Percentiles rank a stretch among this genome's conserved stretches.
phyloP scores from a whole-genome alignment of 1,140 invertebrate species.

The Sipha flava region DNA sequence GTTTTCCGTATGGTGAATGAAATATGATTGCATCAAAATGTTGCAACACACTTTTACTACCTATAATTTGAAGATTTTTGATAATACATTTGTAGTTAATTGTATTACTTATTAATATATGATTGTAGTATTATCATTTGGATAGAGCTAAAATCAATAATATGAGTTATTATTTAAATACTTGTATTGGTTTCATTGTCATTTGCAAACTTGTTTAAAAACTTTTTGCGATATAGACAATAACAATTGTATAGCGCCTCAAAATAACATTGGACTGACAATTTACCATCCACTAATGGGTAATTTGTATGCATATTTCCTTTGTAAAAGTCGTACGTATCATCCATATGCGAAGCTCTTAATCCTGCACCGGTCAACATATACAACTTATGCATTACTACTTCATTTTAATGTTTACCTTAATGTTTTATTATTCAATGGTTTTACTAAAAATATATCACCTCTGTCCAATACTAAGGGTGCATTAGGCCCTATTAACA shows the following conservation, averaged over 20 bases:
- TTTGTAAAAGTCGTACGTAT: conserved; percentile 99
- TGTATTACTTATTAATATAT: neutral
- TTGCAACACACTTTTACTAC: neutral
- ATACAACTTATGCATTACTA: no score
- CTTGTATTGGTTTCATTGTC: neutral
- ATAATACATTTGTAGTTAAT: no score
- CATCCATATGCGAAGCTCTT: conserved; percentile 77
- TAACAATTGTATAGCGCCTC: conserved; percentile 90
- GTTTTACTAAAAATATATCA: neutral
- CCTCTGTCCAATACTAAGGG: conserved; percentile 78
- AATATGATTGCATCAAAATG: conserved; percentile 78
- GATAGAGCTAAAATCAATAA: neutral
- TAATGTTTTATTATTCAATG: neutral
- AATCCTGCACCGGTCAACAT: no score
- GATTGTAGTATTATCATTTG: neutral
- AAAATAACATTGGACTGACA: conserved; percentile 91
- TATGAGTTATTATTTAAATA: neutral
- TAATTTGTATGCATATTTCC: conserved; percentile 89
- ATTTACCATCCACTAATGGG: conserved; percentile 87
- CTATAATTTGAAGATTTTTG: no score
- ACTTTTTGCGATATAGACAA: conserved; percentile 69
- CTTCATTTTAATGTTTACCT: no score
- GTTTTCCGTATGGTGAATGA: conserved; percentile 92
- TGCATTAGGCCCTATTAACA: conserved; percentile 88
- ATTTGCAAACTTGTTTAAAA: conserved; percentile 35